A percentile compares a stretch with the other conserved stretches of the same genome.
phyloP scores from a whole-genome alignment of 2,888 invertebrate genomes.

The Drosophila parthenogenetica region DNA sequence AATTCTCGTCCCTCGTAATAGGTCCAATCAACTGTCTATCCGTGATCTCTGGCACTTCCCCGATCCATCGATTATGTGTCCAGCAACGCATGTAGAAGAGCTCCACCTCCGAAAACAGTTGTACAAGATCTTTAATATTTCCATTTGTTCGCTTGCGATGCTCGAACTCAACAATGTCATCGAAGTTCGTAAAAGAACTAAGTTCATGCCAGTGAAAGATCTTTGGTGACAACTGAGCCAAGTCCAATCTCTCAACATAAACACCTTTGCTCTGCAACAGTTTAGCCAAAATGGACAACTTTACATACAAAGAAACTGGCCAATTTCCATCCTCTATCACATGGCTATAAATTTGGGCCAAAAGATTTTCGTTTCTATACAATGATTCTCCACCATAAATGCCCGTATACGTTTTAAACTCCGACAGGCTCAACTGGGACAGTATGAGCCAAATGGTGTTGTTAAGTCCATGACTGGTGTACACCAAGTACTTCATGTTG shows the following conservation, averaged over 20 bases:
- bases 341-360: slow-evolving; percentile 34
- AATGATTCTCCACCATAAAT: slow-evolving; percentile 38
- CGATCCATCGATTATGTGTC: slow-evolving; percentile 54
- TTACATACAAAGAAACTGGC: slow-evolving; percentile 55
- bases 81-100: slow-evolving; percentile 56
- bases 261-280: slow-evolving; percentile 58
- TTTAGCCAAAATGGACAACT: slow-evolving; percentile 29
- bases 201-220: slow-evolving; percentile 58
- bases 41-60: slow-evolving; percentile 41
- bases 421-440: slow-evolving; percentile 32
- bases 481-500: slow-evolving; percentile 51
- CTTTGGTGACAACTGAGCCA: slow-evolving; percentile 60
- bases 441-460: slow-evolving; percentile 56
- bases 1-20: background rate
- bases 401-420: slow-evolving; percentile 53
- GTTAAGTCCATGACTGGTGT: slow-evolving; percentile 41
- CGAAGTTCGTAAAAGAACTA: slow-evolving; percentile 40
- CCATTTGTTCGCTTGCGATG: slow-evolving; percentile 29
- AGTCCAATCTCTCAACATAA: slow-evolving; percentile 22
- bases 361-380: slow-evolving; percentile 15
- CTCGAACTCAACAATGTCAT: slow-evolving; percentile 39
- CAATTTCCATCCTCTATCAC: slow-evolving; percentile 54
- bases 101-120: slow-evolving; percentile 28
- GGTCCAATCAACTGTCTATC: slow-evolving; percentile 1
- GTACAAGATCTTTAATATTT: background rate